phyloP scores from a whole-genome alignment of 2,888 invertebrate genomes.

The Luperina nickerlii region DNA sequence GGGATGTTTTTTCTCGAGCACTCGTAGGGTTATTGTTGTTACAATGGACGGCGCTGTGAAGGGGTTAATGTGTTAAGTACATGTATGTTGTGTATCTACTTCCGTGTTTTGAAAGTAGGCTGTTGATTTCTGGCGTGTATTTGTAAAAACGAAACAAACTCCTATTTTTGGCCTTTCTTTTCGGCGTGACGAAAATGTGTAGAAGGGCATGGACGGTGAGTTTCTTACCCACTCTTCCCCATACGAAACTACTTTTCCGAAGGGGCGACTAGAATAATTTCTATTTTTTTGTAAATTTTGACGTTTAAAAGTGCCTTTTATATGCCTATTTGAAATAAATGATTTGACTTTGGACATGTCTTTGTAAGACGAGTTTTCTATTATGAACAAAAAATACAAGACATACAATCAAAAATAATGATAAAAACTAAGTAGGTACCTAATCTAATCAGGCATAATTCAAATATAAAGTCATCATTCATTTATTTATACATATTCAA shows the following conservation, averaged over 20 bases:
- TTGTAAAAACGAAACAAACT: not conserved
- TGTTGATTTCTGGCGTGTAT: slow-evolving; percentile 12
- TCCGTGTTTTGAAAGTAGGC: slow-evolving; percentile 7
- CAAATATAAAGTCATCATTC: too few relatives aligned
- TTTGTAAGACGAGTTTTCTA: not conserved
- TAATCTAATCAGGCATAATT: too few relatives aligned
- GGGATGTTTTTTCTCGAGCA: slow-evolving; percentile 60
- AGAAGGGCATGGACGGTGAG: not conserved
- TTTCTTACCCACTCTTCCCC: too few relatives aligned
- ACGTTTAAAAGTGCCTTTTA: too few relatives aligned
- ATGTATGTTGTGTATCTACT: not conserved
- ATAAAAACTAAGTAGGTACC: too few relatives aligned
- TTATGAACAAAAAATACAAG: not conserved
- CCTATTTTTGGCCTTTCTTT: not conserved
- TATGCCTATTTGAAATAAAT: too few relatives aligned
- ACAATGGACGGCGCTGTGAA: slow-evolving; percentile 31
- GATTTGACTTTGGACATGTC: too few relatives aligned
- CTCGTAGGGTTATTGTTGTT: slow-evolving; percentile 40
- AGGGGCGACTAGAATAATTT: too few relatives aligned
- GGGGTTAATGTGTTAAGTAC: slow-evolving; percentile 22
- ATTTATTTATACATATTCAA: too few relatives aligned
- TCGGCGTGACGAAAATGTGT: not conserved
- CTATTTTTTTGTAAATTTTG: too few relatives aligned
- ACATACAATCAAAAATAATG: not conserved
- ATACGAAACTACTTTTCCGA: too few relatives aligned